Evolutionary conservation across 2,797 vertebrate species (phyloP), one percentile per base, ranked within the genome.

Genomic region (Hylomyscus alleni): DNA sequence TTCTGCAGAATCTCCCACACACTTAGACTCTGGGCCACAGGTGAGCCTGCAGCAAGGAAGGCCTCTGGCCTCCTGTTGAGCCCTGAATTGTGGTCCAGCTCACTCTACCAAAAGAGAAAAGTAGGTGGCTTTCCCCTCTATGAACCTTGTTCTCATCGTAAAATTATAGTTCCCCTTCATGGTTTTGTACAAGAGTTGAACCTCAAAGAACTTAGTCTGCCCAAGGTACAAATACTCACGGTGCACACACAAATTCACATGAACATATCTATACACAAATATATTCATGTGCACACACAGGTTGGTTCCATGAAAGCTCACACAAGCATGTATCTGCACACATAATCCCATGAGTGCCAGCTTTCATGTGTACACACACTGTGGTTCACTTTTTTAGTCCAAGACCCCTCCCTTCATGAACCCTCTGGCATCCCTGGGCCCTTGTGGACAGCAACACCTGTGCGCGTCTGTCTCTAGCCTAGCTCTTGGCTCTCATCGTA

Each of bases 111-210:
- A 77, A 37, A 0, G 4, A 4, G 9, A 44, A 19, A 34, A n/a
- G 13, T 29, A 12, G 9, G 40, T 20, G 24, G 44, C 60, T 75
- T 14, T 83, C 47, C 13, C 31, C 29, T 24, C 58, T 83, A 22
- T 1, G 52, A 62, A 13, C 12, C 77, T 86, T 8, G 1, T 91
- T 34, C 62, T 94, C 44, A 15, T 77, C 87, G 91, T 69, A 20
- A 50, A 86, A 84, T 89, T 67, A 69, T n/a, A n/a, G 54, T 60
- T 60, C 60, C 19, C n/a, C 56, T 89, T 69, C 37, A 47, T 34
- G 62, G 80, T 60, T 95, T 90, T 44, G 31, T 22, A 47, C 44
- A 52, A 86, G 26, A 86, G 34, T 29, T 40, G 34, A 86, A 22
- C 52, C 56, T 34, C 8, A 17, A 73, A 31, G 67, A 40, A 11